phyloP scores from a whole-genome alignment of 1,140 invertebrate species.

The Grapholita molesta region DNA sequence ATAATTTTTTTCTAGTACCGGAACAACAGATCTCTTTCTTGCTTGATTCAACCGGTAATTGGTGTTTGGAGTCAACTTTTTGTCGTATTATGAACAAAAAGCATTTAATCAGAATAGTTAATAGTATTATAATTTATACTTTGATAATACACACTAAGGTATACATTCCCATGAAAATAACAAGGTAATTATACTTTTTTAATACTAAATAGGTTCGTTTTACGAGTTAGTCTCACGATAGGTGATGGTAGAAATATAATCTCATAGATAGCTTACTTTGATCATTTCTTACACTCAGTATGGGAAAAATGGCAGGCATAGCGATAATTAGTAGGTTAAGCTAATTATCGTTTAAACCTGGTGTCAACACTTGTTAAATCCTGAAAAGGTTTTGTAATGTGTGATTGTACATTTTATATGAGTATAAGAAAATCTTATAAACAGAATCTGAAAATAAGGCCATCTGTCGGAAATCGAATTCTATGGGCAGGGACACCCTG shows the following conservation, averaged over 20 bases:
- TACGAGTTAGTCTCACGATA: background rate
- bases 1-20: background rate
- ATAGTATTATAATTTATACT: background rate
- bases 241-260: background rate
- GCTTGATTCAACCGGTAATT: background rate
- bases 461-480: too few species aligned
- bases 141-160: background rate
- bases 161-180: background rate
- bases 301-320: background rate
- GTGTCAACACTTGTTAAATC: background rate
- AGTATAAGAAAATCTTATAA: too few species aligned
- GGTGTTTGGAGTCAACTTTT: background rate
- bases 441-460: too few species aligned
- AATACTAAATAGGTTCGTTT: background rate
- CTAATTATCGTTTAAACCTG: background rate
- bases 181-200: background rate
- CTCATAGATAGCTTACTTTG: slow-evolving; percentile 1
- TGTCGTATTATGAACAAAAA: background rate
- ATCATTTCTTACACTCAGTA: background rate
- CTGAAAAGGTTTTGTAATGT: too few species aligned
- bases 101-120: background rate
- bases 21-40: slow-evolving; percentile 7
- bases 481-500: too few species aligned
- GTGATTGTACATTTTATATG: too few species aligned
- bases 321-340: background rate